These are phyloP conservation scores for Eufriesea mexicana DNA, from an alignment of 1,140 invertebrate species.

Conservation along the genomic window DNA sequence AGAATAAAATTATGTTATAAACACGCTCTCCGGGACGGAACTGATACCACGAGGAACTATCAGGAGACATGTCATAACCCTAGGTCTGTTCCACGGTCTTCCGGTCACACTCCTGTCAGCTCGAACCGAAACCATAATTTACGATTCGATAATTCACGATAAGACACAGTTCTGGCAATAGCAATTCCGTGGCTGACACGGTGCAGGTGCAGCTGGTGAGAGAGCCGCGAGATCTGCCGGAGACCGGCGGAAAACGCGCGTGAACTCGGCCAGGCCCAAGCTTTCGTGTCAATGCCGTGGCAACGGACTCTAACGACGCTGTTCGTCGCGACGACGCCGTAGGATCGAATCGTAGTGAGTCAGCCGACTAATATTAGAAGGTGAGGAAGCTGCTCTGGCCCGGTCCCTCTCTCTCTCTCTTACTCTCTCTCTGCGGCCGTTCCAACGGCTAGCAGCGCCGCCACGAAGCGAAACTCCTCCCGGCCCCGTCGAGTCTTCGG, in stretches of 20 bases:
- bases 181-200: no score
- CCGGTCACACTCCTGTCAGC: no score
- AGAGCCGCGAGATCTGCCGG: no score
- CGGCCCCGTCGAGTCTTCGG: conserved; percentile 62
- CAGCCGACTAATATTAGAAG: conserved; percentile 72
- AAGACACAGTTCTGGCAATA: no score
- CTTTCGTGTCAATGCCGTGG: conserved; percentile 59
- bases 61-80: no score
- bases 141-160: no score
- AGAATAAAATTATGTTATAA: no score
- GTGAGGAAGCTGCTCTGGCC: conserved; percentile 59
- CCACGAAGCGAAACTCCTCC: conserved; percentile 45
- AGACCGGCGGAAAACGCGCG: background rate
- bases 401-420: conserved; percentile 37
- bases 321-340: conserved; percentile 13
- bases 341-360: conserved; percentile 60
- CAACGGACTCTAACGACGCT: conserved; percentile 51
- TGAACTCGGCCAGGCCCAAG: conserved; percentile 4
- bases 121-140: no score
- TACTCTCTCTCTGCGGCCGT: conserved; percentile 15
- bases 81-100: no score
- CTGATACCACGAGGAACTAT: no score
- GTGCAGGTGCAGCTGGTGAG: no score
- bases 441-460: conserved; percentile 41
- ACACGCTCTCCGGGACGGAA: no score